Conservation (phyloP, 2,888 invertebrate genomes). For the Diarsia rubi region DNA sequence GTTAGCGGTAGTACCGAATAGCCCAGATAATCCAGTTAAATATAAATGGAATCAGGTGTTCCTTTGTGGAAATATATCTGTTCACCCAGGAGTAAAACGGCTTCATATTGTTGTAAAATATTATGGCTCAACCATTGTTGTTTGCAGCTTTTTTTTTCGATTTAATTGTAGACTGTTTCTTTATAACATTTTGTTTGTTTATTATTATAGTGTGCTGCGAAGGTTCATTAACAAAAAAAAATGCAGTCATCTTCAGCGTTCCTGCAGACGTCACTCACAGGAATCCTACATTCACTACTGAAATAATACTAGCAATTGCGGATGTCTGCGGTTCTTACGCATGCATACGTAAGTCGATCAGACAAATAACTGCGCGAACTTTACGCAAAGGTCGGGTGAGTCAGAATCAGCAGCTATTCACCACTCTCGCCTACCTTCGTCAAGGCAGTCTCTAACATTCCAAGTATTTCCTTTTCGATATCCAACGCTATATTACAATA, state of each 20-base stretch:
- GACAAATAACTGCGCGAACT: constrained; percentile 39
- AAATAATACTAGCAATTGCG: constrained; percentile 37
- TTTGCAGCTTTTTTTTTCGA: not conserved
- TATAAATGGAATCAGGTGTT: not conserved
- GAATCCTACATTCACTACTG: not conserved
- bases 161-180: not conserved
- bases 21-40: not conserved
- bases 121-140: not conserved
- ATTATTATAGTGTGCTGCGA: not conserved
- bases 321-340: constrained; percentile 22
- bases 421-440: constrained; percentile 48
- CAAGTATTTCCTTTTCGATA: constrained; percentile 58
- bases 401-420: constrained; percentile 46
- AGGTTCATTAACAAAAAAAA: not conserved
- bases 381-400: constrained; percentile 51
- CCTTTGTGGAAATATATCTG: not conserved
- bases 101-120: not conserved
- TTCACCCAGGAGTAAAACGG: not conserved
- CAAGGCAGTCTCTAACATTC: constrained; percentile 45
- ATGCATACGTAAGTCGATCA: constrained; percentile 26
- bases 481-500: constrained; percentile 31
- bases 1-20: not conserved
- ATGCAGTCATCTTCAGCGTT: not conserved
- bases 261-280: not conserved
- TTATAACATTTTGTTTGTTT: not conserved